Evolutionary conservation across 2,888 invertebrate genomes (phyloP), one percentile per base, ranked within the genome.

Genomic region (Drosophila phalerata): DNA sequence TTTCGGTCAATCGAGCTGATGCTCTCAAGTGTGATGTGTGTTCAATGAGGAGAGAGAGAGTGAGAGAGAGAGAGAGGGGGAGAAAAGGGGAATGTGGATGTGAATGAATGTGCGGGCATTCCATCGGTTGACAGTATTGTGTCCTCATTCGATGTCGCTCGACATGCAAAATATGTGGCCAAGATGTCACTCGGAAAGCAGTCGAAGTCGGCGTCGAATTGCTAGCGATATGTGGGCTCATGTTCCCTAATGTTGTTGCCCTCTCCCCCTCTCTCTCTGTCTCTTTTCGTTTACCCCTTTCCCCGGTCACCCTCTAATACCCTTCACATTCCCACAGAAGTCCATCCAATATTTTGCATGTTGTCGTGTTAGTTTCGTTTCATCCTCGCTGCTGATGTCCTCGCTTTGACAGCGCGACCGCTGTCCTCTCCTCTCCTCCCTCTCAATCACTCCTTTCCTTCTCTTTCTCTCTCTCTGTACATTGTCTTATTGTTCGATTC

Each of bases 71-170:
- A 8, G 13, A n/a, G n/a, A n/a, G n/a, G n/a, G n/a, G n/a, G n/a
- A n/a, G 5, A 11, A 8, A n/a, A 11, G 10, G 13, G 56, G 8
- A 28, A 28, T 28, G 47, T 22, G 68, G 73, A 86, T n/a, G n/a
- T n/a, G n/a, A 89, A 90, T 90, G 83, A 88, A 90, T 90, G 89
- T 89, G 89, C 88, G 86, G 85, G 83, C 83, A 90, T 90, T 90
- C 80, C 89, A 71, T 73, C 58, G 74, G 70, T 62, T 86, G 85
- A 89, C 85, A 86, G 82, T 88, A 85, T 87, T 86, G 89, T 89
- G 85, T 86, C 88, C 88, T 80, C 81, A 71, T 65, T 77, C 83
- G 73, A 66, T 37, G 72, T 69, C 73, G 81, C 68, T 76, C 89
- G 89, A 87, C 87, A 85, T 83, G 86, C 79, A 85, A 90, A 90